A percentile compares a stretch with the other conserved stretches of the same genome.
These are phyloP conservation scores for Salmo trutta DNA, from an alignment of 2,797 vertebrate species.

Conservation along the genomic window DNA sequence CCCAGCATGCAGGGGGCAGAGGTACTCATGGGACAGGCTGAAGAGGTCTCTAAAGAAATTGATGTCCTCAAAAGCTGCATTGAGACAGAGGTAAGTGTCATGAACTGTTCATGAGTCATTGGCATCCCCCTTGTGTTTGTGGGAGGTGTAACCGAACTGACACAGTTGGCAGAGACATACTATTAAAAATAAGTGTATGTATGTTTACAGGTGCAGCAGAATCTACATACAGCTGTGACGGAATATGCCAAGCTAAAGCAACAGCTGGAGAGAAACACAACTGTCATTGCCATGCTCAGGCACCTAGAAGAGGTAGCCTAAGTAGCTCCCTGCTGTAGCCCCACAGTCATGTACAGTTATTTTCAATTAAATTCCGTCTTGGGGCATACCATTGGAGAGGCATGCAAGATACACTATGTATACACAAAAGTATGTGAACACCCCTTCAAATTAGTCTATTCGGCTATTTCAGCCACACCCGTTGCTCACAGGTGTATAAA, in stretches of 20 bases:
- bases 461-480: no score
- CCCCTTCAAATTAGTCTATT: no score
- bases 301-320: conserved; percentile 88
- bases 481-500: no score
- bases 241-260: conserved; percentile 90
- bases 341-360: no score
- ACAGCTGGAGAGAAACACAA: conserved; percentile 88
- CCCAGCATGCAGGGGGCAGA: conserved; percentile 86
- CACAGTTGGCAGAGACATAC: neutral
- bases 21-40: conserved; percentile 83
- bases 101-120: neutral
- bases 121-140: neutral
- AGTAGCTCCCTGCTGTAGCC: neutral
- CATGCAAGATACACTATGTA: no score
- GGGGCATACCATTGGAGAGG: no score
- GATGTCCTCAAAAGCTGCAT: conserved; percentile 83
- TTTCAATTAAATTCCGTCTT: no score
- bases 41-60: conserved; percentile 80
- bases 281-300: conserved; percentile 83
- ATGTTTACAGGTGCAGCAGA: conserved; percentile 81
- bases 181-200: neutral
- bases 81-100: conserved; percentile 82
- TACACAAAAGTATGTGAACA: no score
- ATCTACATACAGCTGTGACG: conserved; percentile 83
- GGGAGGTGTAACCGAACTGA: neutral